phyloP scores from a whole-genome alignment of 2,797 vertebrate species.

The Lacerta viridis region DNA sequence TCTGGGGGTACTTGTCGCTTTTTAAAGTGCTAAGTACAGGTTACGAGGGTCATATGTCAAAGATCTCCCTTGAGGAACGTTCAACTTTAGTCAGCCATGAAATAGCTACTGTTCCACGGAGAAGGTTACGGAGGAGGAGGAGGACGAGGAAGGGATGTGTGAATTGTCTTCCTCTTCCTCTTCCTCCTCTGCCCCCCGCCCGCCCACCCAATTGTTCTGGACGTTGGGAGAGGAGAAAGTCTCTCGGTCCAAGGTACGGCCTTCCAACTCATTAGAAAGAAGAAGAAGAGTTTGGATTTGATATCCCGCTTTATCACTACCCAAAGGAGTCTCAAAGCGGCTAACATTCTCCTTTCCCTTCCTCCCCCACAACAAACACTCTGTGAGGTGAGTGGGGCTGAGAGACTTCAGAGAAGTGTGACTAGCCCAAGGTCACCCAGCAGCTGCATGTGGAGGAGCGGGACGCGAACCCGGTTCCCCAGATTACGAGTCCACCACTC shows the following conservation, averaged over 20 bases:
- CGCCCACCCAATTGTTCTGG: constrained; percentile 49
- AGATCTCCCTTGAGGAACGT: constrained; percentile 86
- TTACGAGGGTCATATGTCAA: constrained; percentile 90
- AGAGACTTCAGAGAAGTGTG: too few relatives aligned
- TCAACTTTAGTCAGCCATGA: constrained; percentile 87
- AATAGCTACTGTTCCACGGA: constrained; percentile 70
- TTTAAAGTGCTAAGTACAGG: constrained; percentile 89
- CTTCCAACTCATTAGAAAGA: too few relatives aligned
- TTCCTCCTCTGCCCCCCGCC: background rate
- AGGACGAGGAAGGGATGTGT: constrained; percentile 26
- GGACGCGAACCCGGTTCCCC: background rate
- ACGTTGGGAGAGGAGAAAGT: constrained; percentile 15
- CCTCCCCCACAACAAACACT: too few relatives aligned
- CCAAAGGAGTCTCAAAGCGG: too few relatives aligned
- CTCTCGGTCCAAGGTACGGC: constrained; percentile 25
- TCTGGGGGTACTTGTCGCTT: constrained; percentile 83
- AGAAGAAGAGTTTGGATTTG: too few relatives aligned
- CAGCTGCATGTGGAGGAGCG: too few relatives aligned
- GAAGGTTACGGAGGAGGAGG: background rate
- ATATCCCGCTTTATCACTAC: too few relatives aligned
- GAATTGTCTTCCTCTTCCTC: constrained; percentile 42
- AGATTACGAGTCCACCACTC: too few relatives aligned
- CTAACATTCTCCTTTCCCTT: too few relatives aligned
- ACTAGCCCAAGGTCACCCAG: too few relatives aligned
- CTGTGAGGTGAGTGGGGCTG: too few relatives aligned